Evolutionary conservation across 2,113 vertebrate species (phyloP).

Genomic region (Thalassoma bifasciatum): DNA sequence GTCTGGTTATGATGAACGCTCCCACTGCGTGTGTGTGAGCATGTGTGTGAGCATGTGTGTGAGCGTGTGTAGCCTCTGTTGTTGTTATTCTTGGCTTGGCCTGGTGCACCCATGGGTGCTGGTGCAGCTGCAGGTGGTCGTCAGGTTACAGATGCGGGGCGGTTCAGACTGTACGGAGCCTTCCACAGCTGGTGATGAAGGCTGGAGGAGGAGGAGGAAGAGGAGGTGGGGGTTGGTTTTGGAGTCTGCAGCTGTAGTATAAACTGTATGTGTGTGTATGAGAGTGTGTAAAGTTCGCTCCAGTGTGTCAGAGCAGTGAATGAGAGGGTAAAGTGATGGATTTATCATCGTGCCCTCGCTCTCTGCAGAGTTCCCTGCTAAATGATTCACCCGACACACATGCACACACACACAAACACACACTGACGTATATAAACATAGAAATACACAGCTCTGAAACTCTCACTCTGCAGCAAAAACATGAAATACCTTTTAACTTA

Average conservation of each 20-base stretch:
- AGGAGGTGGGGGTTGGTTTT: background rate
- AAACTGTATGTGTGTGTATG: conserved; percentile 11
- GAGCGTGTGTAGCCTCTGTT: background rate
- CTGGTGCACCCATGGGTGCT: conserved; percentile 21
- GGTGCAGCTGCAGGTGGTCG: conserved; percentile 49
- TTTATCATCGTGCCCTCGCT: conserved; percentile 65
- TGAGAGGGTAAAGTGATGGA: conserved; percentile 73
- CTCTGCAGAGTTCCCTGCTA: conserved; percentile 38
- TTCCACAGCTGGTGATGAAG: conserved; percentile 37
- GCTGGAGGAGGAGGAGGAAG: background rate
- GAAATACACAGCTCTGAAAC: conserved; percentile 16
- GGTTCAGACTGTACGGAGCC: conserved; percentile 31
- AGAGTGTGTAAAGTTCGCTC: conserved; percentile 33
- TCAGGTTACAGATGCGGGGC: conserved; percentile 34
- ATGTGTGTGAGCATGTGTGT: conserved; percentile 2
- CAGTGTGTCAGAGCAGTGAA: conserved; percentile 56
- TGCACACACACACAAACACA: conserved; percentile 17
- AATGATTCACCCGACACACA: conserved; percentile 35
- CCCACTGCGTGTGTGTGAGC: background rate
- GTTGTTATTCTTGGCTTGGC: background rate
- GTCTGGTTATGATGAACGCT: background rate
- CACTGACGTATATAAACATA: background rate
- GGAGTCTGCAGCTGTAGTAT: conserved; percentile 29
- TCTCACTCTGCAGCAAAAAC: conserved; percentile 16
- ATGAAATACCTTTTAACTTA: background rate